Percentiles rank a stretch among this genome's conserved stretches.
These are phyloP conservation scores for Steatocranus sp. DNA, from an alignment of 2,797 vertebrate genomes.

Conservation along the genomic window DNA sequence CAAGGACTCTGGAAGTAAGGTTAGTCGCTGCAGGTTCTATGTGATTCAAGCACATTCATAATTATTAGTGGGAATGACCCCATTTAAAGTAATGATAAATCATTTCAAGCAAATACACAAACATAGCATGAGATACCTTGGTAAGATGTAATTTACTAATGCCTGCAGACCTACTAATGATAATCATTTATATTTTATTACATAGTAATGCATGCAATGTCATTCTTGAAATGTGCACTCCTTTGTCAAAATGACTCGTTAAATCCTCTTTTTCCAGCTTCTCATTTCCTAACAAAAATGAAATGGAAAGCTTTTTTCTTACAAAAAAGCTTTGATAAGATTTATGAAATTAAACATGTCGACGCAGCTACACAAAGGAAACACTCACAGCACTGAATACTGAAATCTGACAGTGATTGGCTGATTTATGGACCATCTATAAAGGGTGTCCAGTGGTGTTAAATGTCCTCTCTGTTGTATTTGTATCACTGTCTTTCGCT, in stretches of 20 bases:
- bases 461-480: slow-evolving; percentile 67
- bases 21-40: slow-evolving; percentile 99
- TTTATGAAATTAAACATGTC: slow-evolving; percentile 9
- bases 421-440: slow-evolving; percentile 79
- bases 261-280: slow-evolving; percentile 72
- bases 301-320: slow-evolving; percentile 65
- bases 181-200: slow-evolving; percentile 63
- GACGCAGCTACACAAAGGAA: slow-evolving; percentile 40
- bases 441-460: slow-evolving; percentile 81
- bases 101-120: slow-evolving; percentile 78
- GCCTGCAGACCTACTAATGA: slow-evolving; percentile 89
- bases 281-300: slow-evolving; percentile 47
- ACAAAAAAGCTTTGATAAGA: slow-evolving; percentile 62
- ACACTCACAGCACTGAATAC: slow-evolving; percentile 43
- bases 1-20: slow-evolving; percentile 95
- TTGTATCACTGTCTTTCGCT: slow-evolving; percentile 57
- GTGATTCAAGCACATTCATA: slow-evolving; percentile 90
- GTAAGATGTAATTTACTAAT: slow-evolving; percentile 92
- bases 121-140: slow-evolving; percentile 96
- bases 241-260: slow-evolving; percentile 64
- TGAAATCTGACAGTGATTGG: slow-evolving; percentile 70
- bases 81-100: slow-evolving; percentile 84
- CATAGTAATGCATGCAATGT: slow-evolving; percentile 79
- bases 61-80: slow-evolving; percentile 93
- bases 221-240: slow-evolving; percentile 75